Evolutionary conservation across 2,113 vertebrate species (phyloP).

Genomic region (Callocephalon fimbriatum): DNA sequence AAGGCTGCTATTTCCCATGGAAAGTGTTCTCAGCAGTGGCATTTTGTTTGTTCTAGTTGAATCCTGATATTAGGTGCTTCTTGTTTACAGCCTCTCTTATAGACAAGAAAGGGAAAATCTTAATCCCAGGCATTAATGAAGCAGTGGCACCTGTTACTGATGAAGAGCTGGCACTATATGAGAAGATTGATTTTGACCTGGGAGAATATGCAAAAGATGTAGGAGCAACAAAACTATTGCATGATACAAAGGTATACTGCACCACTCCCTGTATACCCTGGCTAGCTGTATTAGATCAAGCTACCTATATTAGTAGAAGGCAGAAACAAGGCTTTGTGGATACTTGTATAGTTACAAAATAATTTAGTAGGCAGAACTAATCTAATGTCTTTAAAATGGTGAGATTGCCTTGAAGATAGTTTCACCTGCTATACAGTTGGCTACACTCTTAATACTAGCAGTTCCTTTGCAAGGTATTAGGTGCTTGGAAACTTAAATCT

Average conservation of each 20-base stretch:
- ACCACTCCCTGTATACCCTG: neutral
- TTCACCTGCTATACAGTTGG: neutral
- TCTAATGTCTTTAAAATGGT: neutral
- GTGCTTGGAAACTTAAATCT: neutral
- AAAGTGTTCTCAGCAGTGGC: neutral
- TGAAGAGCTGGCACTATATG: slow-evolving; percentile 86
- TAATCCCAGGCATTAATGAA: slow-evolving; percentile 86
- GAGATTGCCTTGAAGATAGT: neutral
- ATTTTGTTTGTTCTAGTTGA: neutral
- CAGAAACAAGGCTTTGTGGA: neutral
- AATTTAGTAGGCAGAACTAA: neutral
- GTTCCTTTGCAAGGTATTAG: neutral
- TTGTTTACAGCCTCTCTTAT: slow-evolving; percentile 80
- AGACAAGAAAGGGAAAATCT: slow-evolving; percentile 86
- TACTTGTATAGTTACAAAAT: neutral
- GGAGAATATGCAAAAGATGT: slow-evolving; percentile 88
- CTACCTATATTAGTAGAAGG: neutral
- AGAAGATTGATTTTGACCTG: slow-evolving; percentile 93
- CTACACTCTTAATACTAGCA: neutral
- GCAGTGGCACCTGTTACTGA: slow-evolving; percentile 84
- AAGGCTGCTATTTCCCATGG: neutral
- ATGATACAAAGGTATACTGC: slow-evolving; percentile 82
- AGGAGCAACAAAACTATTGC: slow-evolving; percentile 82
- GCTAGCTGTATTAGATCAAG: neutral
- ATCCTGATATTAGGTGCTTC: neutral